Percentiles rank a stretch among this genome's conserved stretches.
Conservation (phyloP, 2,113 vertebrate genomes). For the Otus sunia region DNA sequence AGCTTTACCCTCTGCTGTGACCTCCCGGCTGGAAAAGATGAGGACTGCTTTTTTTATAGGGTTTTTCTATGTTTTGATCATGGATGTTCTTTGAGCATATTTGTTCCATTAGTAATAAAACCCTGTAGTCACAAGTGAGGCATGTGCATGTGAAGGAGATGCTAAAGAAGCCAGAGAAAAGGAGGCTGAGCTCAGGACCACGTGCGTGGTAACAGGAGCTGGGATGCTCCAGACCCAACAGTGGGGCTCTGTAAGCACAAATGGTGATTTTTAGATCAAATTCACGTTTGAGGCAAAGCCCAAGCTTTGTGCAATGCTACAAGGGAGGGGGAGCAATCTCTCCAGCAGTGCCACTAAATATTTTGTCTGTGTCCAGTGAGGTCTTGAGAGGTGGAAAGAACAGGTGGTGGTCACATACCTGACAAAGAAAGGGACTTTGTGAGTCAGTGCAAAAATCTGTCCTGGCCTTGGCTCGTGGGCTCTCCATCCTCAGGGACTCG, state of each 20-base stretch:
- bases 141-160: rapidly evolving
- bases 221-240: rapidly evolving
- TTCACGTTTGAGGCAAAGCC: rapidly evolving
- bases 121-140: neutral
- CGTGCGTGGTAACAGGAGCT: rapidly evolving
- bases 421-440: neutral
- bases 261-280: neutral
- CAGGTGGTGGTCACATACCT: neutral
- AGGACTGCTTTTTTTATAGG: neutral
- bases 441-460: neutral
- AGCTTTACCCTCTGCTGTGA: neutral
- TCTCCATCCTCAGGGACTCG: neutral
- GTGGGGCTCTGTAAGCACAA: neutral
- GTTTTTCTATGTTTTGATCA: neutral
- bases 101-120: neutral
- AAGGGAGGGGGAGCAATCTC: neutral
- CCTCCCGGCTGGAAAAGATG: neutral
- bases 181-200: neutral
- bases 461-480: neutral
- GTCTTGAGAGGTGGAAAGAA: neutral
- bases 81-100: neutral
- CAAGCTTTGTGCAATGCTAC: neutral
- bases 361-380: too few species aligned
- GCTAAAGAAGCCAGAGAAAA: neutral
- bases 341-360: neutral